Percentiles rank a stretch among this genome's conserved stretches.
Conservation (phyloP, 2,888 invertebrate genomes). For the Sphaerophoria taeniata region DNA sequence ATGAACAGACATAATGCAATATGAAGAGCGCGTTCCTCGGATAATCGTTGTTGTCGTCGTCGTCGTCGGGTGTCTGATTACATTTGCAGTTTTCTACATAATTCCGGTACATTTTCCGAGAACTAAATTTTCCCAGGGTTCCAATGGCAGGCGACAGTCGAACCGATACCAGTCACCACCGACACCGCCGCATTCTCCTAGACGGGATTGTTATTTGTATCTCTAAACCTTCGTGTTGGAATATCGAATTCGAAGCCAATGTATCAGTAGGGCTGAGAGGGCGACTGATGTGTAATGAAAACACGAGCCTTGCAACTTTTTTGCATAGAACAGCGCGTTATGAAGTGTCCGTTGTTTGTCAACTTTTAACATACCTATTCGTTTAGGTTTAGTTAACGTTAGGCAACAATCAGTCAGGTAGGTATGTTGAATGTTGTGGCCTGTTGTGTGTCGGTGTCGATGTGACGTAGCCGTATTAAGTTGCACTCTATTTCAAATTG, state of each 20-base stretch:
- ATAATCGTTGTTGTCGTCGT: too few species aligned
- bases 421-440: slow-evolving; percentile 43
- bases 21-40: slow-evolving; percentile 67
- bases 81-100: slow-evolving; percentile 72
- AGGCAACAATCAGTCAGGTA: slow-evolving; percentile 66
- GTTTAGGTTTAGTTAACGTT: slow-evolving; percentile 32
- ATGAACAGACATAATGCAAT: slow-evolving; percentile 46
- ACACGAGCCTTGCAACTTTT: slow-evolving; percentile 55
- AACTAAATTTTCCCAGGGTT: slow-evolving; percentile 76
- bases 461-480: slow-evolving; percentile 60
- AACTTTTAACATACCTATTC: slow-evolving; percentile 42
- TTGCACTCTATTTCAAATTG: slow-evolving; percentile 57
- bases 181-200: too few species aligned
- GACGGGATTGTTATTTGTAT: slow-evolving; percentile 19
- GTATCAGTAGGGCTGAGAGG: slow-evolving; percentile 1
- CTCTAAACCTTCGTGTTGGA: slow-evolving; percentile 36
- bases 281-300: slow-evolving; percentile 26
- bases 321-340: slow-evolving; percentile 60
- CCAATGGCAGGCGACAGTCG: slow-evolving; percentile 51
- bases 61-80: slow-evolving; percentile 73
- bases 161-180: too few species aligned
- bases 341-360: slow-evolving; percentile 46
- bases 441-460: slow-evolving; percentile 49
- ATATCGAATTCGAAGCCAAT: slow-evolving; percentile 58
- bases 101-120: slow-evolving; percentile 76